These are phyloP conservation scores for Tapirus terrestris DNA, from an alignment of 2,113 vertebrate genomes.

Conservation along the genomic window DNA sequence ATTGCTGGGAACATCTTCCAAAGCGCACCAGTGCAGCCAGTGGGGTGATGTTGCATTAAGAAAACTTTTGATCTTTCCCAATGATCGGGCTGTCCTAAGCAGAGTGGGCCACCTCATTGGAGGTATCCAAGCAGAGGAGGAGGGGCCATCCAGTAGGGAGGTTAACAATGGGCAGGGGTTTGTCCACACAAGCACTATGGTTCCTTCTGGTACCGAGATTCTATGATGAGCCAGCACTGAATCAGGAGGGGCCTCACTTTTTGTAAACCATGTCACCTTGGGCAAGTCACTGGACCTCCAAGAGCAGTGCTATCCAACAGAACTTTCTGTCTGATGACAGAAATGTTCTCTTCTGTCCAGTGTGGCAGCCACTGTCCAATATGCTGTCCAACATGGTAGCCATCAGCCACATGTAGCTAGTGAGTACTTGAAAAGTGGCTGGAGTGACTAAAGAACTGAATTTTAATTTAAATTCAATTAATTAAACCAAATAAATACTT, in stretches of 20 bases:
- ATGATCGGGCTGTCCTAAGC: constrained; percentile 6
- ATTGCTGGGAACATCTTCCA: background rate
- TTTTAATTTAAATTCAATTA: background rate
- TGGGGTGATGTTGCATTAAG: background rate
- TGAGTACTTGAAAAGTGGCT: background rate
- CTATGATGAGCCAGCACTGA: background rate
- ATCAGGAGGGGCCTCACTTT: background rate
- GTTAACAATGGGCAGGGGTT: background rate
- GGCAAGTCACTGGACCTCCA: background rate
- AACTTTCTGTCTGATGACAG: background rate
- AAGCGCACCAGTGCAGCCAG: background rate
- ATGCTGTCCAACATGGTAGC: background rate
- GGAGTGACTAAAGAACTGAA: background rate
- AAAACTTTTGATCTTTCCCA: background rate
- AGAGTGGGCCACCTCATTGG: background rate
- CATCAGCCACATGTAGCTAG: background rate
- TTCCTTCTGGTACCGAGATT: background rate
- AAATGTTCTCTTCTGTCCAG: background rate
- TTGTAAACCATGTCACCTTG: background rate
- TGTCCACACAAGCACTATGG: background rate
- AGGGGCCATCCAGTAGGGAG: background rate
- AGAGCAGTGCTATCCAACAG: background rate
- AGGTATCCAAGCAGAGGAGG: background rate
- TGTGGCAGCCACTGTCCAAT: background rate
- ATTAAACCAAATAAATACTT: background rate